These are phyloP conservation scores for Meteorus sp. DNA, from an alignment of 1,140 invertebrate species.

Conservation along the genomic window DNA sequence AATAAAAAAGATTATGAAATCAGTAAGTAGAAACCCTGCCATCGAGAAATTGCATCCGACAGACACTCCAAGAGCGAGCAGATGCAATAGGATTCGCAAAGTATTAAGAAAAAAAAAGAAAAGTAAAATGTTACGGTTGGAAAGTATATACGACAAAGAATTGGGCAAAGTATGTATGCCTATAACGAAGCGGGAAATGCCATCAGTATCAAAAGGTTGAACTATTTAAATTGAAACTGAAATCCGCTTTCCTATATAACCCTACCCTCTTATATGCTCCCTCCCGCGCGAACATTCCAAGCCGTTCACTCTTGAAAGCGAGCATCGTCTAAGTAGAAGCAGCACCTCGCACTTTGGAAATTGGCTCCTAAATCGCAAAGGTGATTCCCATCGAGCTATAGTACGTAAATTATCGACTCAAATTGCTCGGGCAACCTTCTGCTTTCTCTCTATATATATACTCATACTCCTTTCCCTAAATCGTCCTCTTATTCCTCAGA, in stretches of 20 bases:
- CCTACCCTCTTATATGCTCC: constrained; percentile 23
- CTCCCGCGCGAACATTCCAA: constrained; percentile 28
- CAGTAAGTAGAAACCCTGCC: too few species aligned
- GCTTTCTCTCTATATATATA: constrained; percentile 6
- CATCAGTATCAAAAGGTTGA: constrained; percentile 21
- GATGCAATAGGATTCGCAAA: too few species aligned
- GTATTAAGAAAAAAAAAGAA: constrained; percentile 35
- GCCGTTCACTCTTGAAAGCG: constrained; percentile 25
- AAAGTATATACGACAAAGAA: constrained; percentile 23
- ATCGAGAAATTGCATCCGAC: too few species aligned
- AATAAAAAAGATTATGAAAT: too few species aligned
- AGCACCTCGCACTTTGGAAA: constrained; percentile 31
- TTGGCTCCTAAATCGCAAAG: constrained; percentile 32
- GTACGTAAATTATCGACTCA: constrained; percentile 29
- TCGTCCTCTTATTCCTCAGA: not conserved
- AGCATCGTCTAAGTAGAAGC: constrained; percentile 24
- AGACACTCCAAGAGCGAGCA: too few species aligned
- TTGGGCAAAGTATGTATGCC: constrained; percentile 4
- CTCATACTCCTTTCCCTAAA: not conserved
- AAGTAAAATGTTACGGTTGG: constrained; percentile 11
- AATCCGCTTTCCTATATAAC: constrained; percentile 31
- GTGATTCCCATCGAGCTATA: constrained; percentile 31
- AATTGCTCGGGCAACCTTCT: constrained; percentile 5
- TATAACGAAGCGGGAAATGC: constrained; percentile 19
- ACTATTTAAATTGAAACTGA: constrained; percentile 51